A percentile compares a stretch with the other conserved stretches of the same genome.
These are phyloP conservation scores for Trichonephila clavipes DNA, from an alignment of 1,140 invertebrate species.

Conservation along the genomic window DNA sequence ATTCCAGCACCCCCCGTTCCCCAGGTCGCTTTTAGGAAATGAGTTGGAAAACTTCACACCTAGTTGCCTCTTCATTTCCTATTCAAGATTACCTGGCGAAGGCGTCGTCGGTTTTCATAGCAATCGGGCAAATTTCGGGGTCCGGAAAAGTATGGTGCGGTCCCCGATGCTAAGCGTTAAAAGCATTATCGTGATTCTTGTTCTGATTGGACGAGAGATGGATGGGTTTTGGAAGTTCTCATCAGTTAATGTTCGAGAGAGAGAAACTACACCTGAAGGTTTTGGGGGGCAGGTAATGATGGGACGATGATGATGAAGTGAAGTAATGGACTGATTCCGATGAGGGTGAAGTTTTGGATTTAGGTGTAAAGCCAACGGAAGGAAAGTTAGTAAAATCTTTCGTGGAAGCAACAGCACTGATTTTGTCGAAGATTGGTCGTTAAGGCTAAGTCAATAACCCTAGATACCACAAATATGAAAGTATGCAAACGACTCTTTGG, in stretches of 20 bases:
- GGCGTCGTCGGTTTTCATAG: slow-evolving; percentile 27
- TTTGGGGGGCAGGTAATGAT: not conserved
- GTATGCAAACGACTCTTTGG: too few species aligned
- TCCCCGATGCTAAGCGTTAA: slow-evolving; percentile 26
- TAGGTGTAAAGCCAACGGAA: not conserved
- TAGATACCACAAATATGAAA: too few species aligned
- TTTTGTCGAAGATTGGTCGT: too few species aligned
- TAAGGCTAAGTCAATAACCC: too few species aligned
- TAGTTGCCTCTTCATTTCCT: slow-evolving; percentile 64
- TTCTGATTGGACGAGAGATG: not conserved
- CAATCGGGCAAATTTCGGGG: not conserved
- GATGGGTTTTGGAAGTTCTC: not conserved
- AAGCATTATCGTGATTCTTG: slow-evolving; percentile 43
- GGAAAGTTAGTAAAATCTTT: not conserved
- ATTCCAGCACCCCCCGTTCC: not conserved
- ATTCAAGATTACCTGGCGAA: slow-evolving; percentile 65
- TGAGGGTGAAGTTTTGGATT: not conserved
- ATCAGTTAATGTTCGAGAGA: slow-evolving; percentile 6
- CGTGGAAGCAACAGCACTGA: too few species aligned
- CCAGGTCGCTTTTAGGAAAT: slow-evolving; percentile 56
- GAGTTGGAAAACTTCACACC: slow-evolving; percentile 72
- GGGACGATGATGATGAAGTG: not conserved
- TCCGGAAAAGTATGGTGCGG: slow-evolving; percentile 1
- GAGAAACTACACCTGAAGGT: not conserved
- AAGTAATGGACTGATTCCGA: not conserved